phyloP scores from a whole-genome alignment of 2,797 vertebrate genomes.

The Mus caroli region DNA sequence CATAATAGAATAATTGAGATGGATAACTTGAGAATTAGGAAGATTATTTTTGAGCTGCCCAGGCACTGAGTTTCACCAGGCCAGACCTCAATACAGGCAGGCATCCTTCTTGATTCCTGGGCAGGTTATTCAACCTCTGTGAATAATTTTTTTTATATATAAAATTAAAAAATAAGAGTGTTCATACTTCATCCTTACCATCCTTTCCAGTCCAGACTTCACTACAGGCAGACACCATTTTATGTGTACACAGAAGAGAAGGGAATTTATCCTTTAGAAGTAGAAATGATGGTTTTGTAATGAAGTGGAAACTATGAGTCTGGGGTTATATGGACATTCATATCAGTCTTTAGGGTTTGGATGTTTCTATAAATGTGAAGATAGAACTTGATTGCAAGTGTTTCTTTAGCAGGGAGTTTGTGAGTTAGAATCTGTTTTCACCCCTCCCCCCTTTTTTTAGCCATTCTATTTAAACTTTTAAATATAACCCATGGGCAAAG shows the following conservation, averaged over 20 bases:
- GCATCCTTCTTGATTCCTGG: neutral
- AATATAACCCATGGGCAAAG: neutral
- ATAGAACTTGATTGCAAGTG: neutral
- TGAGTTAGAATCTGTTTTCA: neutral
- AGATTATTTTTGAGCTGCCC: neutral
- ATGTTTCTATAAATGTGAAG: slow-evolving; percentile 39
- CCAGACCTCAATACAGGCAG: neutral
- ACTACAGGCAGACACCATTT: neutral
- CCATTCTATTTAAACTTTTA: neutral
- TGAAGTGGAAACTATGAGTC: slow-evolving; percentile 34
- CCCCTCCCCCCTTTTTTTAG: neutral
- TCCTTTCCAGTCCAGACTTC: neutral
- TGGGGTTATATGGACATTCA: slow-evolving; percentile 12
- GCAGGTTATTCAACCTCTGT: neutral
- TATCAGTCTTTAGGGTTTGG: neutral
- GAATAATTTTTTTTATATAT: neutral
- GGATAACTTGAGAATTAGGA: slow-evolving; percentile 28
- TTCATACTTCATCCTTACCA: neutral
- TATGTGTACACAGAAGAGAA: neutral
- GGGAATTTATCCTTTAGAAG: neutral
- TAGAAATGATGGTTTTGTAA: slow-evolving; percentile 43
- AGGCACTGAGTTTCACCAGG: neutral
- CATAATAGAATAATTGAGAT: slow-evolving; percentile 37
- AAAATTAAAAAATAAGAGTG: neutral
- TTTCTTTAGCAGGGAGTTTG: slow-evolving; percentile 38